These are phyloP conservation scores for Alethe castanea DNA, from an alignment of 2,113 vertebrate species.

Conservation along the genomic window DNA sequence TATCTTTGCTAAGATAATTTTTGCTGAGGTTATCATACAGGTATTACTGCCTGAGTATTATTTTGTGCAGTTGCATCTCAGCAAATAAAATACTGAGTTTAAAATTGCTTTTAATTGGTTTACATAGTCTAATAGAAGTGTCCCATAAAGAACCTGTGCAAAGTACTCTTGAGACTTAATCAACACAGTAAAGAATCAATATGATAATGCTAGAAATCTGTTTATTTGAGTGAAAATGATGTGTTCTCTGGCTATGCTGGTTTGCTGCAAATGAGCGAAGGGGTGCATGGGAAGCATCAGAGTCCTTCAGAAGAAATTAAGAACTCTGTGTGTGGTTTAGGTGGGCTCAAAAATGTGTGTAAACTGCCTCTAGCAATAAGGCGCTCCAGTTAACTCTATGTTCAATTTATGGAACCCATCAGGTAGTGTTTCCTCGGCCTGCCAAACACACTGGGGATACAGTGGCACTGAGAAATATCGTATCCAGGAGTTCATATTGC, in stretches of 20 bases:
- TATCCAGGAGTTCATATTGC: background rate
- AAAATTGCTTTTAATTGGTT: constrained; percentile 22
- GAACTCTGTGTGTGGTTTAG: background rate
- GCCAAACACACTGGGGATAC: background rate
- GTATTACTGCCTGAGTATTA: background rate
- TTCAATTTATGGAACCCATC: background rate
- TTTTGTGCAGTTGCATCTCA: background rate
- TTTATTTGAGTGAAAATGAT: constrained; percentile 22
- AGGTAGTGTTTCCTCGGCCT: background rate
- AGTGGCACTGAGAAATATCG: background rate
- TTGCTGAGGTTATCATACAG: background rate
- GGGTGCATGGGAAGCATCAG: background rate
- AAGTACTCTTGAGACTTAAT: constrained; percentile 1
- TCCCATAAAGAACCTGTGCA: background rate
- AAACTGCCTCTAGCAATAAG: background rate
- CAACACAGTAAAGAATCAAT: background rate
- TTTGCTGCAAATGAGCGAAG: background rate
- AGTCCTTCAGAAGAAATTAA: background rate
- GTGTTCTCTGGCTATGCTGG: background rate
- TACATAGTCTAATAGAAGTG: background rate
- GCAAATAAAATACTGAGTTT: constrained; percentile 2
- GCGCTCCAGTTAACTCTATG: background rate
- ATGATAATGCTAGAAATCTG: background rate
- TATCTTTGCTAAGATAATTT: background rate
- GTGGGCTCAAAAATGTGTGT: background rate